Evolutionary conservation across 2,113 vertebrate genomes (phyloP), one percentile per base, ranked within the genome.

Genomic region (Charadrius vociferus): DNA sequence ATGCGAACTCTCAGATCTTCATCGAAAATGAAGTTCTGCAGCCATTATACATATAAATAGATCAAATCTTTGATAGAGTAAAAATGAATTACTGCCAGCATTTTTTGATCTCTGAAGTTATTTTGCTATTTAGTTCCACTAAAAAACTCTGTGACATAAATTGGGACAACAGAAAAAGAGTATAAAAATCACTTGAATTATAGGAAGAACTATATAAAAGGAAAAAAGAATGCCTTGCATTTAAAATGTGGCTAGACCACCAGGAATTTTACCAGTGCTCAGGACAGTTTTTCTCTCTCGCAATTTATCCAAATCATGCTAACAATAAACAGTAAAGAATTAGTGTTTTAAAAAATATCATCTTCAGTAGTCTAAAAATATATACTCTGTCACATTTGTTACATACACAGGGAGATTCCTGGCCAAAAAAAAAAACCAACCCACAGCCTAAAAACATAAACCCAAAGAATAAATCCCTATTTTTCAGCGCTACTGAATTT

Each of bases 401-500:
- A 50, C 2, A 55, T 7, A 53, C 15, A 29, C 7, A 78, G 12
- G 24, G 13, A 58, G 50, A 19, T 22, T 75, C 43, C 24, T 30
- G 15, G 30, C 15, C 17, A 62, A 81, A 81, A 66, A 50, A 65
- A 62, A 81, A 79, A 58, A 50, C 61, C 18, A 45, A 45, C 1
- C 0, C 6, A 29, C 39, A 62, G 43, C 1, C 10, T 36, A 65
- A 72, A 68, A 55, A 53, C 0, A 1, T 29, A 32, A 73, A 70
- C 4, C 5, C 19, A 75, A 58, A 68, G 7, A 70, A 49, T 39
- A 70, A 83, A 70, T 3, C 1, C n/a, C 3, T 47, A 20, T 55
- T 70, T 45, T 55, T 81, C 50, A 86, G 8, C 1, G 2, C 12
- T 41, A 14, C 12, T 63, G 14, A 58, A 81, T 66, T 88, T 86